phyloP scores from a whole-genome alignment of 1,140 invertebrate species.

The Microplitis demolitor region DNA sequence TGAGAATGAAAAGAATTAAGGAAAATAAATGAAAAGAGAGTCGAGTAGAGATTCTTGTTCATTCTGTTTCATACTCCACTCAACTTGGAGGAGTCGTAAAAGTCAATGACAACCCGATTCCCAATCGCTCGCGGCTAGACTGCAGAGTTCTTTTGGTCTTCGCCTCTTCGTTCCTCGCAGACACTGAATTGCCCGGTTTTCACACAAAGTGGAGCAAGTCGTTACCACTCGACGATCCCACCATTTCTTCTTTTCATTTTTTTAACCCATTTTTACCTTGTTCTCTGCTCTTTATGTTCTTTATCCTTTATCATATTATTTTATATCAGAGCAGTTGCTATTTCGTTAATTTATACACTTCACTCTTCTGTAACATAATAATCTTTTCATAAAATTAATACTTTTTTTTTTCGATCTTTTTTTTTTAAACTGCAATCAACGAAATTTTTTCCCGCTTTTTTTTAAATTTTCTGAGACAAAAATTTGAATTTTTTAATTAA shows the following conservation, averaged over 20 bases:
- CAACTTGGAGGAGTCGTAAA: not conserved
- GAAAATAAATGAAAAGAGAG: not conserved
- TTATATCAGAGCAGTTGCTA: no score
- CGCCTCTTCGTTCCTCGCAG: not conserved
- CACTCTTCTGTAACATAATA: no score
- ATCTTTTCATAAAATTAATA: no score
- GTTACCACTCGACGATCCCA: not conserved
- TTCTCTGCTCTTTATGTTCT: no score
- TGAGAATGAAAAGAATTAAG: not conserved
- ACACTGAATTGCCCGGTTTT: not conserved
- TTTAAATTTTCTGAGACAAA: no score
- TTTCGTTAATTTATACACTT: no score
- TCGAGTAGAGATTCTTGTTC: not conserved
- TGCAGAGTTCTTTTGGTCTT: not conserved
- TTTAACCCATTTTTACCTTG: not conserved
- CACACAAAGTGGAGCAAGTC: not conserved
- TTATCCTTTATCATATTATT: no score
- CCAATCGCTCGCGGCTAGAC: not conserved
- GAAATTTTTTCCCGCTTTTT: no score
- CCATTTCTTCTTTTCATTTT: not conserved
- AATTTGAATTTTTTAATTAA: no score
- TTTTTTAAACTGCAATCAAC: no score
- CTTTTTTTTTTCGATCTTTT: no score
- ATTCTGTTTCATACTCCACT: not conserved
- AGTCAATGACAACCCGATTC: not conserved